Base-by-base conservation (phyloP, 2,888 invertebrate genomes). In the Plebejus melissa region DNA sequence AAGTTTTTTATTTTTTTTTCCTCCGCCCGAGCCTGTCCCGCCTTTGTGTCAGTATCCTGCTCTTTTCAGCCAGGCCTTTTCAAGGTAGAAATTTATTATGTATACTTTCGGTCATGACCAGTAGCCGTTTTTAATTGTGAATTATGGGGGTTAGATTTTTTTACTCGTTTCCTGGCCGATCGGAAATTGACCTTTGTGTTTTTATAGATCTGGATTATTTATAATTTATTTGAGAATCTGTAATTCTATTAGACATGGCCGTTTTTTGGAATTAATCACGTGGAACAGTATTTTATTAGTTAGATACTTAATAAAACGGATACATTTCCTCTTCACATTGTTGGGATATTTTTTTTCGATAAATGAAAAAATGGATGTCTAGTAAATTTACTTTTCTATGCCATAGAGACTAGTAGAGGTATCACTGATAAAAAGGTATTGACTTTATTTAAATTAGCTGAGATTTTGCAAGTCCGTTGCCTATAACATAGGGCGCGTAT, bases 71-170 rank as follows among this genome's bases (percentile, higher is more conserved):
- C 88, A 85, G 83, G 85, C 86, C 93, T 93, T 93, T 93, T 92
- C 91, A 93, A 86, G 86, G 87, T 87, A 90, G 88, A 92, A 89
- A 93, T 93, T 93, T 93, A 93, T 93, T 89, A 91, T 91, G 87
- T 92, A 89, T 88, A 88, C 89, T 88, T 89, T 91, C 86, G 89
- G 88, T 85, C 91, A 90, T 93, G 90, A 90, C 93, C 93, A 90
- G 93, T 93, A 93, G 93, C 93, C 83, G 89, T 81, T 87, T 91
- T 90, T 93, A 92, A 93, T 93, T 93, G 93, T 93, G 92, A 93
- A 90, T 88, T 93, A 93, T 93, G 93, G 86, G 75, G 87, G 86
- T 88, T 86, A 85, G 81, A 80, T 82, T 85, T 82, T 87, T 86
- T 86, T 85, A 80, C 78, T 79, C 85, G 83, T 87, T 89, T 90